phyloP scores from a whole-genome alignment of 2,113 vertebrate genomes.

The Hemiprocne comata region DNA sequence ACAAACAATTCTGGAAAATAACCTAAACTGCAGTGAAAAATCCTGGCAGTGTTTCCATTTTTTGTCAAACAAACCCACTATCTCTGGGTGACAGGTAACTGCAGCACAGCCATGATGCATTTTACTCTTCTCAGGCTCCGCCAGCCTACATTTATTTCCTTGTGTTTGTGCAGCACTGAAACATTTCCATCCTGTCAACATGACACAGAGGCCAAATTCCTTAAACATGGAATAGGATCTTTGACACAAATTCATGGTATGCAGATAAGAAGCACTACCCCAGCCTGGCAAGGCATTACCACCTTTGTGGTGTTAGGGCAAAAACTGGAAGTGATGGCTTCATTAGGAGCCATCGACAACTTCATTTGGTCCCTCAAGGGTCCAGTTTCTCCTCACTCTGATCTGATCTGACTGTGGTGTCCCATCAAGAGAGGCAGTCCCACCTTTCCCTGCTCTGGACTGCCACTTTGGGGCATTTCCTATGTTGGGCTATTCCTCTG shows the following conservation, averaged over 20 bases:
- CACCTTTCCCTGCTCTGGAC: neutral
- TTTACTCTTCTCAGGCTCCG: neutral
- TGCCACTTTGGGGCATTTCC: neutral
- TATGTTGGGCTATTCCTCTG: neutral
- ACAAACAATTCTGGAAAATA: conserved; percentile 44
- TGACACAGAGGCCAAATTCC: neutral
- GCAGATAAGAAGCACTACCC: neutral
- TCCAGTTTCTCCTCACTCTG: neutral
- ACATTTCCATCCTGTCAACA: neutral
- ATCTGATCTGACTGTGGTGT: neutral
- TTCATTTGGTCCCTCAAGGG: neutral
- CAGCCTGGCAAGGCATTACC: neutral
- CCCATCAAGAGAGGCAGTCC: neutral
- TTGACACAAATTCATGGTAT: neutral
- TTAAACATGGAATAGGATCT: neutral
- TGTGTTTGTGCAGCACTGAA: neutral
- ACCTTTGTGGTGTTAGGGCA: neutral
- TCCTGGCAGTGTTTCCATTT: conserved; percentile 1
- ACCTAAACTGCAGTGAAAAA: conserved; percentile 40
- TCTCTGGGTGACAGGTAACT: neutral
- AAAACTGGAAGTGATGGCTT: neutral
- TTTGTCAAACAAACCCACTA: neutral
- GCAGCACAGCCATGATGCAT: neutral
- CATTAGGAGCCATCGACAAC: neutral
- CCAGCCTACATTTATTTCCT: neutral